Evolutionary conservation across 2,113 vertebrate species (phyloP).

Genomic region (Paratilapia polleni): DNA sequence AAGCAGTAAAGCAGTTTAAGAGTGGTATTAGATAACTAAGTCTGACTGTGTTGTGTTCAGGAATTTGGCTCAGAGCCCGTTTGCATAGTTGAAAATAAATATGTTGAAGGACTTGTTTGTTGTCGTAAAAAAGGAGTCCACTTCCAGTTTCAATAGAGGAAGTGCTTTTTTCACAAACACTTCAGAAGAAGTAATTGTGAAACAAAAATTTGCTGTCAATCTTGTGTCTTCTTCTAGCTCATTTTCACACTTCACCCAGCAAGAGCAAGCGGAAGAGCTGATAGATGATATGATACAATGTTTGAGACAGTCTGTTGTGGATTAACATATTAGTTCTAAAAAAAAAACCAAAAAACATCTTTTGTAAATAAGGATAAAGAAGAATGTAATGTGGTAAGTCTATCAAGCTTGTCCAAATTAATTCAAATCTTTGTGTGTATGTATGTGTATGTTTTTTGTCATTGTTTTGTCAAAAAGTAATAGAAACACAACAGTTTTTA

Average conservation of each 20-base stretch:
- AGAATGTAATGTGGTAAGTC: constrained; percentile 2
- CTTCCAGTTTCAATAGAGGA: constrained; percentile 40
- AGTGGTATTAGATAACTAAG: too few species aligned
- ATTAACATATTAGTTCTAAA: not conserved
- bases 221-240: not conserved
- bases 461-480: not conserved
- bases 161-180: constrained; percentile 25
- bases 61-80: not conserved
- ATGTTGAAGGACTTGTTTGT: constrained; percentile 34
- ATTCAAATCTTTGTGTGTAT: not conserved
- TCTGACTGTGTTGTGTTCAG: not conserved
- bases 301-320: not conserved
- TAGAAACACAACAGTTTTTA: not conserved
- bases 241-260: not conserved
- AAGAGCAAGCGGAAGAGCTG: not conserved
- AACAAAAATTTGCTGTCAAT: constrained; percentile 17
- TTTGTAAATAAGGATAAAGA: constrained; percentile 1
- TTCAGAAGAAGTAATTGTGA: constrained; percentile 43
- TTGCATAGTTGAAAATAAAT: not conserved
- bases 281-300: not conserved
- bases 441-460: not conserved
- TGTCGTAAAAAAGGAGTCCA: not conserved
- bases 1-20: not conserved
- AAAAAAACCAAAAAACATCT: not conserved
- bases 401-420: not conserved